These are phyloP conservation scores for Phoeniculus purpureus DNA, from an alignment of 2,797 vertebrate genomes.

Conservation along the genomic window DNA sequence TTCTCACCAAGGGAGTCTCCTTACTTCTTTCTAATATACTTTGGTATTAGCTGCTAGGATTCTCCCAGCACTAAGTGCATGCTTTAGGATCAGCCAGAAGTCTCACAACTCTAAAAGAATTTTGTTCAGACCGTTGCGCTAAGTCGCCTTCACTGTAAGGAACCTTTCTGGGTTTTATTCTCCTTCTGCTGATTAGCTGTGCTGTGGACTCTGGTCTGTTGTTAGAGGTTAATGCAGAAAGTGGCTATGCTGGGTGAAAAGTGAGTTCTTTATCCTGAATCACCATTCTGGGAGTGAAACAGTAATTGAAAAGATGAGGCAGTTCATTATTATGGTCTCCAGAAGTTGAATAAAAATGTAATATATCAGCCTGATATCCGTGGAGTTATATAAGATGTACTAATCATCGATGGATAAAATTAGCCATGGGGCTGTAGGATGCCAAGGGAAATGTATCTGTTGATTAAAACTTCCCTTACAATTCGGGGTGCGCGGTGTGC, in stretches of 20 bases:
- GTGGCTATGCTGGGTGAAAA: background rate
- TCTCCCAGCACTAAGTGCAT: background rate
- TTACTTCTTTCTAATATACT: background rate
- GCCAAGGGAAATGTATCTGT: background rate
- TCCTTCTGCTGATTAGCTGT: background rate
- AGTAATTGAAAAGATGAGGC: background rate
- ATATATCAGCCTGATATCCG: background rate
- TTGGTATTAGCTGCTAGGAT: background rate
- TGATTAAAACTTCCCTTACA: slow-evolving; percentile 8
- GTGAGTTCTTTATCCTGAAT: background rate
- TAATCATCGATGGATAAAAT: background rate
- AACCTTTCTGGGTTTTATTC: background rate
- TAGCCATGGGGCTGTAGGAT: background rate
- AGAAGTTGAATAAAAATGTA: background rate
- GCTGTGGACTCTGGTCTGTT: background rate
- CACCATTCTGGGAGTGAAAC: background rate
- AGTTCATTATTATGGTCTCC: background rate
- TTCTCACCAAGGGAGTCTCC: background rate
- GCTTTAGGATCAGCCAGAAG: background rate
- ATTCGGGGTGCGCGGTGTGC: background rate
- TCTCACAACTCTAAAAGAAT: background rate
- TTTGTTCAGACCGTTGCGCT: background rate
- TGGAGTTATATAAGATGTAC: background rate
- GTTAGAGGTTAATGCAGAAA: slow-evolving; percentile 11
- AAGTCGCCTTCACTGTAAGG: background rate